Percentiles rank a stretch among this genome's conserved stretches.
phyloP scores from a whole-genome alignment of 2,888 invertebrate species.

The Galeopsomyia nigrocyanea region DNA sequence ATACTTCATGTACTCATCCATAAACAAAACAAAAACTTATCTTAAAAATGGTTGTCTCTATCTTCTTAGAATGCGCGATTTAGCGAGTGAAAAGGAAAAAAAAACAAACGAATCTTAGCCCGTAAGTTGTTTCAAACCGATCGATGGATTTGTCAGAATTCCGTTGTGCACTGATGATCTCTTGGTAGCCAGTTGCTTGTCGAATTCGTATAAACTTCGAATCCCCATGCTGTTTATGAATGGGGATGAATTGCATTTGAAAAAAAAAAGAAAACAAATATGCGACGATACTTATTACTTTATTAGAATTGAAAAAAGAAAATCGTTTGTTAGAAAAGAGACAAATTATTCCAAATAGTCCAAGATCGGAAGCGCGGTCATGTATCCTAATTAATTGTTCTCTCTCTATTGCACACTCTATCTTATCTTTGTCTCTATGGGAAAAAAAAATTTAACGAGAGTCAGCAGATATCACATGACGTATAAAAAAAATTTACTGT shows the following conservation, averaged over 20 bases:
- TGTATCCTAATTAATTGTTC: conserved; percentile 54
- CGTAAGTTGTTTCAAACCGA: conserved; percentile 45
- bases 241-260: too few species aligned
- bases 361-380: conserved; percentile 55
- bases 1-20: conserved; percentile 41
- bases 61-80: conserved; percentile 22
- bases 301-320: too few species aligned
- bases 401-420: conserved; percentile 42
- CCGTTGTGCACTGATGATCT: too few species aligned
- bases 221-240: too few species aligned
- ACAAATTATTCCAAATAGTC: conserved; percentile 27
- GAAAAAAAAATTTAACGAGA: conserved; percentile 11
- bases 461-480: conserved; percentile 10
- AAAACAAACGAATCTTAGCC: conserved; percentile 25
- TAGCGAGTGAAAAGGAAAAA: conserved; percentile 10
- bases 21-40: conserved; percentile 21
- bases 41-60: conserved; percentile 27
- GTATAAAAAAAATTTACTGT: conserved; percentile 18
- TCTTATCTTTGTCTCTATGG: conserved; percentile 34
- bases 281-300: too few species aligned
- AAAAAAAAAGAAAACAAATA: too few species aligned
- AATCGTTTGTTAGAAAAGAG: not conserved
- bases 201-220: too few species aligned
- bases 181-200: too few species aligned
- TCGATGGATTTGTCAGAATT: conserved; percentile 34